Evolutionary conservation across 1,140 invertebrate genomes (phyloP).

Genomic region (Semibalanus balanoides): DNA sequence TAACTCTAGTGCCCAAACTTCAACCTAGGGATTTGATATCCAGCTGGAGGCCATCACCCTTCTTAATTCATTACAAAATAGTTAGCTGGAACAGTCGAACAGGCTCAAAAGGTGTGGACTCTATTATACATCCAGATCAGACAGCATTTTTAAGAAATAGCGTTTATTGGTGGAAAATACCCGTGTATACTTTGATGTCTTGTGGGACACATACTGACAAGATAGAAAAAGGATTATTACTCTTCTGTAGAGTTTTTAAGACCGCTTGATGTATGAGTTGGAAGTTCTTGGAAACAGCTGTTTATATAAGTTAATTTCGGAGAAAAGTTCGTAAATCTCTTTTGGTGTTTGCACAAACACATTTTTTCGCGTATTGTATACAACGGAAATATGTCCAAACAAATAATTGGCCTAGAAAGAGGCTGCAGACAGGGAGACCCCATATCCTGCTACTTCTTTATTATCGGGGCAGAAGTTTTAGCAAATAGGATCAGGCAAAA

Average conservation of each 20-base stretch:
- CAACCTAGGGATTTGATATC: too few relatives aligned
- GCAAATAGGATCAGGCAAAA: too few relatives aligned
- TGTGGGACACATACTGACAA: not conserved
- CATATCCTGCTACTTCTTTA: not conserved
- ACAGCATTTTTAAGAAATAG: too few relatives aligned
- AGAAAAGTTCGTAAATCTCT: not conserved
- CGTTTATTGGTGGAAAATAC: not conserved
- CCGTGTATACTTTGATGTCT: not conserved
- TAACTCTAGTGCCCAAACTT: too few relatives aligned
- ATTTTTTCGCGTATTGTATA: not conserved
- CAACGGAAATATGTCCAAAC: not conserved
- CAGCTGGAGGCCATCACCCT: too few relatives aligned
- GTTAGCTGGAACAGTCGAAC: too few relatives aligned
- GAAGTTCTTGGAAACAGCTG: not conserved
- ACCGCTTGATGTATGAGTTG: not conserved
- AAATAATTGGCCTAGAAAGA: not conserved
- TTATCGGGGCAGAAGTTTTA: too few relatives aligned
- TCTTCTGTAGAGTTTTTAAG: not conserved
- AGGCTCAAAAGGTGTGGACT: too few relatives aligned
- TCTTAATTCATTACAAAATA: too few relatives aligned
- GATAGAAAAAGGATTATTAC: not conserved
- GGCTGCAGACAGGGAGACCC: not conserved
- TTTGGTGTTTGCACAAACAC: not conserved
- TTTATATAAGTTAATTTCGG: not conserved
- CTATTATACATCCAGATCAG: too few relatives aligned